These are phyloP conservation scores for Hylaeus anthracinus DNA, from an alignment of 1,140 invertebrate species.

Conservation along the genomic window DNA sequence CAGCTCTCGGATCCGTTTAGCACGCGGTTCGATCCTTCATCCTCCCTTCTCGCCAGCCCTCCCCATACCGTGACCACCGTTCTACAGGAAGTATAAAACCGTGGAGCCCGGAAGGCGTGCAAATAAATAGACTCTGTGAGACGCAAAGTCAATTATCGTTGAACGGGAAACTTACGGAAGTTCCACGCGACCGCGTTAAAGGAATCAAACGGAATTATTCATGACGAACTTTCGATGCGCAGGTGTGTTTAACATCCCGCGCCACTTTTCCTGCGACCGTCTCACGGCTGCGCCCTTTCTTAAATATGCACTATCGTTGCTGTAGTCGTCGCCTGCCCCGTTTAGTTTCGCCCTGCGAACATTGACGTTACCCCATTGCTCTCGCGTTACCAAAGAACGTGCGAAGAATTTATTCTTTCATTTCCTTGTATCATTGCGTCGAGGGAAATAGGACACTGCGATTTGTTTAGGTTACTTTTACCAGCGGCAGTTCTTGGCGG, in stretches of 20 bases:
- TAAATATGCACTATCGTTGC: slow-evolving; percentile 44
- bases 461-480: not conserved
- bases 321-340: slow-evolving; percentile 15
- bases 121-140: slow-evolving; percentile 58
- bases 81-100: not conserved
- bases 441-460: too few species aligned
- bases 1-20: not conserved
- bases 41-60: too few species aligned
- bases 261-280: slow-evolving; percentile 35
- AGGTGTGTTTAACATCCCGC: slow-evolving; percentile 55
- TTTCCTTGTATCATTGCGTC: too few species aligned
- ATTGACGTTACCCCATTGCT: not conserved
- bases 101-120: not conserved
- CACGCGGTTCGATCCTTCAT: slow-evolving; percentile 29
- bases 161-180: slow-evolving; percentile 20
- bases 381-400: not conserved
- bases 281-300: slow-evolving; percentile 30
- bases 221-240: slow-evolving; percentile 60
- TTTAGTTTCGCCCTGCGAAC: not conserved
- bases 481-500: too few species aligned
- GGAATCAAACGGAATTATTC: slow-evolving; percentile 62
- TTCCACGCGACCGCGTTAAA: slow-evolving; percentile 39
- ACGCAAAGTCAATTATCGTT: slow-evolving; percentile 61
- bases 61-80: not conserved
- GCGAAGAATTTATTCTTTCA: not conserved